Evolutionary conservation across 2,888 invertebrate genomes (phyloP), one percentile per base, ranked within the genome.

Genomic region (Phoronis australis): DNA sequence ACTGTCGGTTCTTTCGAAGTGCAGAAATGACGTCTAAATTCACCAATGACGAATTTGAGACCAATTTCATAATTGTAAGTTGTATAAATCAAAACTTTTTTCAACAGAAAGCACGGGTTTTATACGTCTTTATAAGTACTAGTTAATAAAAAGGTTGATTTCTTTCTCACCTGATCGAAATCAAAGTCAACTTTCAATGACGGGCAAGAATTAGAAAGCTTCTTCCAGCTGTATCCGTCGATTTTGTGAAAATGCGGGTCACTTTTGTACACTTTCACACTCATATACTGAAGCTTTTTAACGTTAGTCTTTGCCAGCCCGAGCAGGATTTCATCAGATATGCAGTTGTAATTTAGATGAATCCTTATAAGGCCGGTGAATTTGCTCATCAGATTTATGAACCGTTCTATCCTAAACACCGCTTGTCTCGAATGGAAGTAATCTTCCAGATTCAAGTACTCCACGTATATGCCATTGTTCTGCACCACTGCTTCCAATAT

Each of bases 201-300:
- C 2, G 66, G 66, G 50, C 66, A 68, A 2, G 56, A 56, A 1
- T 50, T 45, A 1, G 49, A 38, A 12, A 68, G 47, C 37, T 48
- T 42, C 37, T 49, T 54, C 69, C 69, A 69, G 3, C 58, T 42
- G 26, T 43, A 43, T 5, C 56, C 48, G 4, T 62, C 54, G 21
- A 69, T 62, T n/a, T 57, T 48, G 41, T 69, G 69, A 21, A 52
- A 51, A 49, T 66, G 66, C 2, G 69, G 69, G 42, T 69, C 67
- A 40, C 59, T 59, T 18, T 60, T 50, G 50, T 64, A 63, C 6
- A 68, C 63, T 48, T 65, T 61, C 15, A 66, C 54, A 26, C 57
- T 60, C 37, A 67, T 47, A 42, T 51, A 57, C 35, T 60, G 54
- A 22, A 67, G 52, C 42, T 61, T 65, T 15, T 57, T 55, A 25